Evolutionary conservation across 2,888 invertebrate genomes (phyloP), one percentile per base, ranked within the genome.

Genomic region (Caradrina clavipalpis): DNA sequence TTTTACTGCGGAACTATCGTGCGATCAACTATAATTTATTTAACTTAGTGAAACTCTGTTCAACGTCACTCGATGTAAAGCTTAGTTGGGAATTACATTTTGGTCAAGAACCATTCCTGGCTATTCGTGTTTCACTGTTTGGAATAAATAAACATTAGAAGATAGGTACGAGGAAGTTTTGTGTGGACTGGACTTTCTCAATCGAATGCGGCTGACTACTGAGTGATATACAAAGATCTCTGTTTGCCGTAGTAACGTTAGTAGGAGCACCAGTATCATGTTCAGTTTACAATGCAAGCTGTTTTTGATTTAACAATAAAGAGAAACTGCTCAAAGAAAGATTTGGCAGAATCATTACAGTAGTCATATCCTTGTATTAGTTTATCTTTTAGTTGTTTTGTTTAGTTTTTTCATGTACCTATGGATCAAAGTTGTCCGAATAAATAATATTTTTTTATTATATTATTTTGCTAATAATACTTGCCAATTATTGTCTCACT

Each of bases 141-240:
- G 71, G 70, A 73, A 86, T 89, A 90, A 91, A 91, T 85, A 91
- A 89, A 89, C 83, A 70, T 59, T 15, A 47, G 15, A 49, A 71
- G 54, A 56, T 74, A 73, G 39, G 10, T 39, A 39, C 39, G 59
- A 62, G 68, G 61, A 73, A 76, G 68, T 71, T 71, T 63, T 60
- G 51, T 63, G 50, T 69, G 58, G 56, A 67, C 81, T 80, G 78
- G 76, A 74, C 70, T 73, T 78, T 78, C 72, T 83, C 81, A 74
- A 60, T 54, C 64, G 47, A 59, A 68, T 61, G 66, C 57, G 54
- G 22, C 51, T 47, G 61, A 50, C 56, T 61, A 17, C 56, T 58
- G 69, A 55, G 26, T 45, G 59, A 66, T 76, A 57, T 61, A 78
- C 66, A 80, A 63, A 47, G 76, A 70, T 66, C 73, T 61, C 70